Percentiles rank a stretch among this genome's conserved stretches.
Conservation (phyloP, 2,888 invertebrate species). For the Drosophila diplacantha region DNA sequence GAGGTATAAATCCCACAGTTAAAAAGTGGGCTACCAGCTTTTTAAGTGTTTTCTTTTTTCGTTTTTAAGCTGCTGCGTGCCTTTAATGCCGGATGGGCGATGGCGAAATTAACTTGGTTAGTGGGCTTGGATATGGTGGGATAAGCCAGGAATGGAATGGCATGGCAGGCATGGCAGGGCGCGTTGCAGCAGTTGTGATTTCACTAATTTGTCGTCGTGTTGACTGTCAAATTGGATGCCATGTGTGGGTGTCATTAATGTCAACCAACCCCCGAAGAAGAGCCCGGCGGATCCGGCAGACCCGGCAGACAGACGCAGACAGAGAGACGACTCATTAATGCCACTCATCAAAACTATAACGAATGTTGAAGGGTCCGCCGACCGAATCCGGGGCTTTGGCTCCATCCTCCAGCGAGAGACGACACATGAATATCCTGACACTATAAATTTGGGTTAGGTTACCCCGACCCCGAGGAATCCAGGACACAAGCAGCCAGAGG, state of each 20-base stretch:
- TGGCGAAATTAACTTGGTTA: conserved; percentile 17
- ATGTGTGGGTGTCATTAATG: conserved; percentile 71
- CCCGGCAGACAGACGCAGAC: conserved; percentile 55
- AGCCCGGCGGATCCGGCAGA: not conserved
- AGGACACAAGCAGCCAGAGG: not conserved
- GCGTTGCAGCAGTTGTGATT: conserved; percentile 54
- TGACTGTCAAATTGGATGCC: conserved; percentile 70
- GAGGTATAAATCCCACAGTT: not conserved
- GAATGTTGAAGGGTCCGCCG: conserved; percentile 54
- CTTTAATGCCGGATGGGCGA: conserved; percentile 28
- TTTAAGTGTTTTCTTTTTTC: not conserved
- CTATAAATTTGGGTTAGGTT: conserved; percentile 54
- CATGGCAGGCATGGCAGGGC: not conserved
- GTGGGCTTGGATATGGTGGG: not conserved
- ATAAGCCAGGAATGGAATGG: not conserved
- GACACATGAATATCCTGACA: conserved; percentile 63
- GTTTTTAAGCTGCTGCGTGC: conserved; percentile 20
- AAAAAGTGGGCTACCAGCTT: conserved; percentile 1
- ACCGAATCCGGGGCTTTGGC: not conserved
- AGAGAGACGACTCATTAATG: conserved; percentile 71
- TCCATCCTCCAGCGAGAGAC: conserved; percentile 20
- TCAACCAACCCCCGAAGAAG: conserved; percentile 49
- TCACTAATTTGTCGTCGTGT: conserved; percentile 68
- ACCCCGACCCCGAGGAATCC: not conserved
- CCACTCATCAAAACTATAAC: conserved; percentile 71